A percentile compares a stretch with the other conserved stretches of the same genome.
phyloP scores from a whole-genome alignment of 2,888 invertebrate species.

The Pycnomerus fuliginosus region DNA sequence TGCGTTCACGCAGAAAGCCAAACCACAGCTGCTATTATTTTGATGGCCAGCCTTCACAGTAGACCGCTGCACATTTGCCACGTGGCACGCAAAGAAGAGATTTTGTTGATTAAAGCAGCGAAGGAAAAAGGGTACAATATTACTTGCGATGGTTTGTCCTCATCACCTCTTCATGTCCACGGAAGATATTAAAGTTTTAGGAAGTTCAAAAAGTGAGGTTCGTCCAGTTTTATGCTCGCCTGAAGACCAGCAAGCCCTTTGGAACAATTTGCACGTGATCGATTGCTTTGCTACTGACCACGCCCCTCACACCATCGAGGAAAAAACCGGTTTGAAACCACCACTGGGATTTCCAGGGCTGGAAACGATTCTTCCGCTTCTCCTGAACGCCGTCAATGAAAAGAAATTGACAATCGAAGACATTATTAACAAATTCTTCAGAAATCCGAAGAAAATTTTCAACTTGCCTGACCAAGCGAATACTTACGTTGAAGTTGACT shows the following conservation, averaged over 20 bases:
- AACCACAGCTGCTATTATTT: constrained; percentile 91
- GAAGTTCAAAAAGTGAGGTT: constrained; percentile 75
- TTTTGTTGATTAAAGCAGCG: constrained; percentile 82
- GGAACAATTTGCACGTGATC: constrained; percentile 92
- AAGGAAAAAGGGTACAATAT: constrained; percentile 89
- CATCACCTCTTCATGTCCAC: constrained; percentile 94
- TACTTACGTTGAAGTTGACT: constrained; percentile 94
- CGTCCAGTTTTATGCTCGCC: constrained; percentile 79
- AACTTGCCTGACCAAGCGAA: constrained; percentile 93
- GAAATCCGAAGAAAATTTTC: constrained; percentile 93
- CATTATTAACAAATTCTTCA: constrained; percentile 85
- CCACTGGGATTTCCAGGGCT: constrained; percentile 96
- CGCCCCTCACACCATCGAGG: constrained; percentile 91
- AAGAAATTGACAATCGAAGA: constrained; percentile 88
- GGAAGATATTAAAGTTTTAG: constrained; percentile 69
- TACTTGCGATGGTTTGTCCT: constrained; percentile 98
- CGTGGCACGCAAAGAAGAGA: constrained; percentile 95
- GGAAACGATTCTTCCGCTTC: constrained; percentile 95
- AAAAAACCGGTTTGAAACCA: constrained; percentile 79
- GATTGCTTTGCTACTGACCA: constrained; percentile 99
- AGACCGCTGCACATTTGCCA: constrained; percentile 95
- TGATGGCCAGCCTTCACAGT: constrained; percentile 83
- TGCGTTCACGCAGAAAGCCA: constrained; percentile 96
- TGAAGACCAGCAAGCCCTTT: constrained; percentile 95
- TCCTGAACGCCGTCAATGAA: constrained; percentile 91